phyloP scores from a whole-genome alignment of 2,797 vertebrate species.

The Toxotes lorentzi region DNA sequence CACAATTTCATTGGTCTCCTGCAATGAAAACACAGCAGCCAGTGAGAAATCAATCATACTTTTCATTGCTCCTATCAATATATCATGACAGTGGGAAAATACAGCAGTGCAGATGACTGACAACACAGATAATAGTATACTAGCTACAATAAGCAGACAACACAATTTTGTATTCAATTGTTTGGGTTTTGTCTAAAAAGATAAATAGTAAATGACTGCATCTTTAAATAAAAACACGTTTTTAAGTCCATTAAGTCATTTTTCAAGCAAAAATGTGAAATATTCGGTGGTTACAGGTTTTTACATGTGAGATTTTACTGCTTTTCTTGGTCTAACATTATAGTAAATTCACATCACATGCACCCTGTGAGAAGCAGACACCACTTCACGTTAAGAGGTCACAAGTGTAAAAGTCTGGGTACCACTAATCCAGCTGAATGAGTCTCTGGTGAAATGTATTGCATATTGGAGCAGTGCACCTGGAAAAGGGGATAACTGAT shows the following conservation, averaged over 20 bases:
- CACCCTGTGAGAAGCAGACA: background rate
- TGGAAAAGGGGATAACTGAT: background rate
- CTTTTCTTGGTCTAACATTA: background rate
- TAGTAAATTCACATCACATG: background rate
- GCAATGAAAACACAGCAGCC: conserved; percentile 73
- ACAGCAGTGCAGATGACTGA: conserved; percentile 9
- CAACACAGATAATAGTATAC: background rate
- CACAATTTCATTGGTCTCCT: conserved; percentile 99
- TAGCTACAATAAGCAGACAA: background rate
- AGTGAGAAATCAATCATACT: conserved; percentile 46
- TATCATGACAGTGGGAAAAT: conserved; percentile 6
- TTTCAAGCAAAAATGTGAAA: background rate
- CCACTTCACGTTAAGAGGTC: background rate
- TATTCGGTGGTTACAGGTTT: background rate
- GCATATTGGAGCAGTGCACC: background rate
- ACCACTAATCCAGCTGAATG: background rate
- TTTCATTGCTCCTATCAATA: conserved; percentile 12
- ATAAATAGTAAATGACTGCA: background rate
- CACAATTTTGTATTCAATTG: conserved; percentile 9
- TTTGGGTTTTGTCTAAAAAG: background rate
- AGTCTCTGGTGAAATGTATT: background rate
- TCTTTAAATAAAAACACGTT: background rate
- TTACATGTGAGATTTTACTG: background rate
- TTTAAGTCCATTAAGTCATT: background rate
- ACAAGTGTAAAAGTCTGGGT: background rate